Percentiles rank a stretch among this genome's conserved stretches.
phyloP scores from a whole-genome alignment of 1,140 invertebrate genomes.

The Euglossa dilemma region DNA sequence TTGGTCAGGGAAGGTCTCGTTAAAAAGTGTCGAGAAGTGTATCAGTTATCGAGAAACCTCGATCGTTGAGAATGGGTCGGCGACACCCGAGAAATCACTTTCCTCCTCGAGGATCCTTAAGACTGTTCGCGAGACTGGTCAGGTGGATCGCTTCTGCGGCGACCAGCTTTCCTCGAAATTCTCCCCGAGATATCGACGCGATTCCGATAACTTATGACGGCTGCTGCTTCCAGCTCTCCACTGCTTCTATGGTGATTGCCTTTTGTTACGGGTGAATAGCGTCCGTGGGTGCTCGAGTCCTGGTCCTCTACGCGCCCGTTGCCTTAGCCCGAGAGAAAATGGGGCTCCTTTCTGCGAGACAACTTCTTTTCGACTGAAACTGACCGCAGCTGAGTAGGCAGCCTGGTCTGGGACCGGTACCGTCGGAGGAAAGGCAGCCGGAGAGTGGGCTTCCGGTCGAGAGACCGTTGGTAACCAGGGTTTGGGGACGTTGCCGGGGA shows the following conservation, averaged over 20 bases:
- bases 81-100: constrained; percentile 31
- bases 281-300: constrained; percentile 46
- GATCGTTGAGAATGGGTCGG: not conserved
- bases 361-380: constrained; percentile 70
- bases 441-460: constrained; percentile 25
- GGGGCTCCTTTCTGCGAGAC: constrained; percentile 57
- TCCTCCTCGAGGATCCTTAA: constrained; percentile 13
- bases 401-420: not conserved
- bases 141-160: not conserved
- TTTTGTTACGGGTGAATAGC: constrained; percentile 77
- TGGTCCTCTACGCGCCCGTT: not conserved
- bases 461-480: not conserved
- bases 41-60: constrained; percentile 23
- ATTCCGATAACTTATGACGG: constrained; percentile 77
- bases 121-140: too few relatives aligned
- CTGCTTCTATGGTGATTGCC: constrained; percentile 77
- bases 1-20: not conserved
- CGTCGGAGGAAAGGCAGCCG: not conserved
- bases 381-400: constrained; percentile 71
- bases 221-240: constrained; percentile 70
- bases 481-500: constrained; percentile 28
- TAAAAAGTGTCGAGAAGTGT: constrained; percentile 16
- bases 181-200: constrained; percentile 74
- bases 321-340: not conserved
- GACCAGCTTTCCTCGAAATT: constrained; percentile 27